Percentiles rank a stretch among this genome's conserved stretches.
phyloP scores from a whole-genome alignment of 2,113 vertebrate genomes.

The Xiphophorus maculatus region DNA sequence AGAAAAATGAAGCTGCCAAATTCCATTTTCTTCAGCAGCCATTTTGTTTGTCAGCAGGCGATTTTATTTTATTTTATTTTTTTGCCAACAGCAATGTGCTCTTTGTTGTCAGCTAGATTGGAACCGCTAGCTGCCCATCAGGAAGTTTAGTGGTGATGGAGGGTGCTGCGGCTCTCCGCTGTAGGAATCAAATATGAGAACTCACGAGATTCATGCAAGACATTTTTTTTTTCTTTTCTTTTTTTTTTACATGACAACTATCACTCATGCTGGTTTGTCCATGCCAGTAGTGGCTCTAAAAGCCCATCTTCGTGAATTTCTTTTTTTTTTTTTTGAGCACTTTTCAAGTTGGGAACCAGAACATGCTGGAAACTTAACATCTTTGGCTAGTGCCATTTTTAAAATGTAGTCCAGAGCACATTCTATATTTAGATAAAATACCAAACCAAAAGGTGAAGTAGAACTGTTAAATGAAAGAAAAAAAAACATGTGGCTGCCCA shows the following conservation, averaged over 20 bases:
- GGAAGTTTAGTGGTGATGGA: constrained; percentile 57
- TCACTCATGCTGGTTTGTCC: constrained; percentile 76
- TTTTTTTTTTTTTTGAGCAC: constrained; percentile 8
- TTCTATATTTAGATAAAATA: constrained; percentile 47
- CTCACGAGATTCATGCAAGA: constrained; percentile 79
- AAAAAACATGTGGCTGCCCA: constrained; percentile 21
- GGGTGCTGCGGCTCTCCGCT: constrained; percentile 53
- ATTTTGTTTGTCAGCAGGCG: constrained; percentile 53
- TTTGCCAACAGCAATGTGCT: constrained; percentile 66
- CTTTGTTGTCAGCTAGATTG: constrained; percentile 56
- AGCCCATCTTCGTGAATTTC: constrained; percentile 46
- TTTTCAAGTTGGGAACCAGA: constrained; percentile 53
- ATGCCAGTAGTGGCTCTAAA: constrained; percentile 66
- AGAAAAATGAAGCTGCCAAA: constrained; percentile 51
- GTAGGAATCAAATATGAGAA: constrained; percentile 68
- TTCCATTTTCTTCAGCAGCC: constrained; percentile 41
- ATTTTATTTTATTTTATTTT: constrained; percentile 1
- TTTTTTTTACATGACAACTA: constrained; percentile 61
- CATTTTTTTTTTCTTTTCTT: constrained; percentile 17
- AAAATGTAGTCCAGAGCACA: constrained; percentile 53
- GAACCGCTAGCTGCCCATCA: constrained; percentile 57
- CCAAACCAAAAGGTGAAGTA: constrained; percentile 25
- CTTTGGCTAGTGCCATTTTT: constrained; percentile 66
- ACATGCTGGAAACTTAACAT: constrained; percentile 63
- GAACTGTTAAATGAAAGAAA: constrained; percentile 42